Base-by-base conservation (phyloP, 2,797 vertebrate species). In the Protonibea diacanthus region DNA sequence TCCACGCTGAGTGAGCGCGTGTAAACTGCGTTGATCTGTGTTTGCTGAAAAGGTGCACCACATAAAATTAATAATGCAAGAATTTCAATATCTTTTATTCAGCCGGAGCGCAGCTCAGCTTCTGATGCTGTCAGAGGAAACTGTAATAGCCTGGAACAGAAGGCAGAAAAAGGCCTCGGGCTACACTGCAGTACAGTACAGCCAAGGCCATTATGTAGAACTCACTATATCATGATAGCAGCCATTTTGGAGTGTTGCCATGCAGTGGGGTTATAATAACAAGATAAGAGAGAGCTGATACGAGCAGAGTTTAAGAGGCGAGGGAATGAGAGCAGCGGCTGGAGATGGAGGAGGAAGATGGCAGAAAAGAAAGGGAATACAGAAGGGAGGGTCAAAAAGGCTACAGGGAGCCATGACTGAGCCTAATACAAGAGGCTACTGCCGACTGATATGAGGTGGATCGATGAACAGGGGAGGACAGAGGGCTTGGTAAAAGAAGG, bases 211-310 rank as follows among this genome's bases (percentile, higher is more conserved):
- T 94, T 93, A 93, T 69, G 87, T 79, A 80, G 86, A 90, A 91
- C 76, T 86, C 90, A 91, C 87, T 92, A 88, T 75, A 94, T 91
- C 91, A 92, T 78, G 82, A 89, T 84, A 91, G 91, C 74, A 81
- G 83, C 91, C 90, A 88, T 93, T 93, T 91, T 90, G 90, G 92
- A 93, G 89, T 84, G 86, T 91, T 92, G 88, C 92, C 89, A 88
- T 88, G 89, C 84, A 83, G 72, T 56, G 72, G 86, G 92, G 93
- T 94, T 94, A 93, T 89, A 94, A 95, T 88, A 95, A 94, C 92
- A 94, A 89, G 91, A 93, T 93, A 91, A 92, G 90, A 87, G 79
- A 76, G 78, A n/a, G 74, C 86, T 66, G 91, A 92, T 91, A 88
- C 14, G 71, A 84, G 90, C n/a, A 1, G 70, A 79, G 74, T 69